Conservation (phyloP, 2,888 invertebrate genomes). For the Eucera pruinosa region DNA sequence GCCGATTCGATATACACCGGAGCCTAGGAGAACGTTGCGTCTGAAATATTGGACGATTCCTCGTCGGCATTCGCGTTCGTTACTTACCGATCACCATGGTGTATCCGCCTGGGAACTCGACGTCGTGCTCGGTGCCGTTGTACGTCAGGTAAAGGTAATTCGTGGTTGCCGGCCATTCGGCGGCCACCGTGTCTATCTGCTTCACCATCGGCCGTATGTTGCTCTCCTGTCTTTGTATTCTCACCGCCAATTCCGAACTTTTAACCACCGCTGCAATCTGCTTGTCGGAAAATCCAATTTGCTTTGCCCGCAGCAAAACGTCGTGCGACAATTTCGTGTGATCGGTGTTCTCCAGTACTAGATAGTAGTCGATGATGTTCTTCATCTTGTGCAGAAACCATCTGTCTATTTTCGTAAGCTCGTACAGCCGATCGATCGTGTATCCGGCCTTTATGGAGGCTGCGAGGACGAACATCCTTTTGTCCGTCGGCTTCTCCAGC, state of each 20-base stretch:
- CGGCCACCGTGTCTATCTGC: conserved; percentile 99
- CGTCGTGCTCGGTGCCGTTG: conserved; percentile 93
- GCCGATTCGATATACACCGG: conserved; percentile 98
- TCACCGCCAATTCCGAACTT: conserved; percentile 93
- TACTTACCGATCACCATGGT: conserved; percentile 93
- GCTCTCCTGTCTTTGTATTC: conserved; percentile 90
- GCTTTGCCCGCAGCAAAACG: conserved; percentile 92
- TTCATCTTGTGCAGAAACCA: conserved; percentile 99
- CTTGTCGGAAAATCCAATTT: conserved; percentile 98
- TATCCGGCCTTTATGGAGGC: conserved; percentile 95
- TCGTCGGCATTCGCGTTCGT: not conserved
- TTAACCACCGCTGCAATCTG: conserved; percentile 95
- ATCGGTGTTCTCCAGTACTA: conserved; percentile 88
- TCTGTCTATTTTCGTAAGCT: conserved; percentile 97
- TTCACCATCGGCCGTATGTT: conserved; percentile 95
- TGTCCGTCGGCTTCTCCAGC: conserved; percentile 96
- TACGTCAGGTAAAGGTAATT: conserved; percentile 99
- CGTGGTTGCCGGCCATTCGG: conserved; percentile 99
- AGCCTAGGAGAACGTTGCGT: conserved; percentile 84
- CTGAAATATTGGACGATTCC: not conserved
- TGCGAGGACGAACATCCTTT: conserved; percentile 97
- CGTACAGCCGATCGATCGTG: conserved; percentile 93
- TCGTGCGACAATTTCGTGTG: conserved; percentile 87
- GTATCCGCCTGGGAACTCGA: conserved; percentile 91
- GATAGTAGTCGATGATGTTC: conserved; percentile 93